Conservation (phyloP, 2,113 vertebrate species). For the Pteronura brasiliensis region DNA sequence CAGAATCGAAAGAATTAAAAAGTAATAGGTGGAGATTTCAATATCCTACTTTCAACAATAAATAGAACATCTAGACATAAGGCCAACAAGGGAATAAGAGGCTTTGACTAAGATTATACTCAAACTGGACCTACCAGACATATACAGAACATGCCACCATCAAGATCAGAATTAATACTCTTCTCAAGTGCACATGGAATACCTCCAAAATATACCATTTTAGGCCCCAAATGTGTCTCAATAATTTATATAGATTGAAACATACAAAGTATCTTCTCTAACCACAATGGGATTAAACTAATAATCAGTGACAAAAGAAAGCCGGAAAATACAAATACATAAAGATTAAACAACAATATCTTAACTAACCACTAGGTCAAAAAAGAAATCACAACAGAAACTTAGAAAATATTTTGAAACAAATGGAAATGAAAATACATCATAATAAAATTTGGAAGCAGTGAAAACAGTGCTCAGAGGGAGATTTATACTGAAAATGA, state of each 20-base stretch:
- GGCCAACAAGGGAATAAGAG: not conserved
- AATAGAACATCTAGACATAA: not conserved
- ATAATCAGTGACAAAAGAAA: not conserved
- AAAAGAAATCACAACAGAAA: not conserved
- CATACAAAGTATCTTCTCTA: not conserved
- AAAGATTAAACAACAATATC: not conserved
- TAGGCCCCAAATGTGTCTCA: not conserved
- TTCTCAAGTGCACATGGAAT: not conserved
- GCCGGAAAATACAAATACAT: not conserved
- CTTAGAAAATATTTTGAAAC: not conserved
- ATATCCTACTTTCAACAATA: not conserved
- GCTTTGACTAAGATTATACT: not conserved
- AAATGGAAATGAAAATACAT: not conserved
- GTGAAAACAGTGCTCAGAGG: not conserved
- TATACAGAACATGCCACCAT: not conserved
- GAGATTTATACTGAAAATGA: not conserved
- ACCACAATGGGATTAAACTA: not conserved
- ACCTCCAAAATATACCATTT: not conserved
- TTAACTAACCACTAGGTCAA: not conserved
- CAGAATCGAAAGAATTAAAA: not conserved
- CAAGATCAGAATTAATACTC: not conserved
- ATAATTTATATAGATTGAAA: constrained; percentile 5
- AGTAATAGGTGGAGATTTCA: not conserved
- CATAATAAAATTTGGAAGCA: not conserved
- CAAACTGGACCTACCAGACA: not conserved